Conservation (phyloP, 2,888 invertebrate species). For the Hemistola chrysoprasaria region DNA sequence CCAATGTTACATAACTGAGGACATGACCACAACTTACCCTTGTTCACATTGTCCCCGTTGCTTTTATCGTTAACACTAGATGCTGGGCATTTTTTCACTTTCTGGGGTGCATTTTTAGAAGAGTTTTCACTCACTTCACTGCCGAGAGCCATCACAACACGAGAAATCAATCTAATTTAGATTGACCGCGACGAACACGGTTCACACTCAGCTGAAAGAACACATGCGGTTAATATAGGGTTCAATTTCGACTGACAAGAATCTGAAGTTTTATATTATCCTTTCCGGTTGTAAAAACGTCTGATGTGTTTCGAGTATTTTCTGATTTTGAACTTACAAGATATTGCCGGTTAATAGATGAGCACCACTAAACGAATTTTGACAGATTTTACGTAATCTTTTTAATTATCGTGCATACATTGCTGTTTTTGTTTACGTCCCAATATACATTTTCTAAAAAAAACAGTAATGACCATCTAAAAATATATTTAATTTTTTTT, state of each 20-base stretch:
- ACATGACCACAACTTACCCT: constrained; percentile 75
- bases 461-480: too few relatives aligned
- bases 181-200: constrained; percentile 77
- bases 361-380: constrained; percentile 13
- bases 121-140: constrained; percentile 82
- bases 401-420: constrained; percentile 3
- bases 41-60: constrained; percentile 67
- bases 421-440: constrained; percentile 1
- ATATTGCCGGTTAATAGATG: constrained; percentile 29
- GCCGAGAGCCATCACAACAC: constrained; percentile 83
- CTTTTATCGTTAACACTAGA: constrained; percentile 68
- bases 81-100: constrained; percentile 77
- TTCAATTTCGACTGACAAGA: constrained; percentile 69
- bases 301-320: constrained; percentile 15
- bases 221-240: constrained; percentile 78
- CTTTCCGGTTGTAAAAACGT: constrained; percentile 31
- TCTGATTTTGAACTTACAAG: constrained; percentile 16
- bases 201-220: constrained; percentile 77
- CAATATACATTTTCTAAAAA: too few relatives aligned
- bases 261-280: constrained; percentile 32
- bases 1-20: constrained; percentile 79
- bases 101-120: constrained; percentile 69
- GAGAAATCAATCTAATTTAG: constrained; percentile 75
- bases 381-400: neutral
- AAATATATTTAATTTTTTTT: too few relatives aligned